Evolutionary conservation across 2,797 vertebrate species (phyloP), one percentile per base, ranked within the genome.

Genomic region (Hyperoplus immaculatus): DNA sequence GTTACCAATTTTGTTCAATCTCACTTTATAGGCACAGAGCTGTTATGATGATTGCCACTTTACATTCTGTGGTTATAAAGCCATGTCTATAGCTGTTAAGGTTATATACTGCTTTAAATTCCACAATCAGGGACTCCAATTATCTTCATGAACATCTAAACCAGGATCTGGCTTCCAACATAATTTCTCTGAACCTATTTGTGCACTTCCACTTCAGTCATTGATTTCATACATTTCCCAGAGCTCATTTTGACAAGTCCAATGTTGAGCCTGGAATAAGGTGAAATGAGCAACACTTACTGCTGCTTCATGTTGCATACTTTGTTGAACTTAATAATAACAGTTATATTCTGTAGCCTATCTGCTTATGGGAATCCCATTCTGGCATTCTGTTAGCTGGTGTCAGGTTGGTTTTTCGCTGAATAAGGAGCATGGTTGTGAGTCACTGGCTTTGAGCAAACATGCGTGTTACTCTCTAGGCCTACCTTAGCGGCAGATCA

Each of bases 371-470:
- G 41, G 53, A 60, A 65, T 75, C 64, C 57, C 5, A 14, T 50
- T 64, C 18, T 18, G 8, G 29, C 29, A 29, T 29, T 29, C 16
- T 66, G 50, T 67, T 76, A 68, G 68, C 66, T 72, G 53, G 11
- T 49, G 18, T 72, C 14, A 43, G 67, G 11, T 18, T 29, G 29
- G 29, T 8, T 73, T 72, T 80, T 73, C 63, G 63, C 75, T 69
- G 47, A 64, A 62, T 69, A 55, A 72, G 18, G 69, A 82, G 76
- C 50, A 61, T 16, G 16, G 53, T 47, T 38, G 67, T 72, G 65
- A 85, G 66, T 77, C 72, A 77, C 3, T 7, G 54, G 9, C 15
- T 64, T 69, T 29, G 55, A 67, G 63, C n/a, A 72, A 71, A 53
- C 65, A 55, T 29, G 29, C 2, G 12, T 55, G 46, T 70, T 39